Evolutionary conservation across 2,888 invertebrate genomes (phyloP).

Genomic region (Tetramorium bicarinatum): DNA sequence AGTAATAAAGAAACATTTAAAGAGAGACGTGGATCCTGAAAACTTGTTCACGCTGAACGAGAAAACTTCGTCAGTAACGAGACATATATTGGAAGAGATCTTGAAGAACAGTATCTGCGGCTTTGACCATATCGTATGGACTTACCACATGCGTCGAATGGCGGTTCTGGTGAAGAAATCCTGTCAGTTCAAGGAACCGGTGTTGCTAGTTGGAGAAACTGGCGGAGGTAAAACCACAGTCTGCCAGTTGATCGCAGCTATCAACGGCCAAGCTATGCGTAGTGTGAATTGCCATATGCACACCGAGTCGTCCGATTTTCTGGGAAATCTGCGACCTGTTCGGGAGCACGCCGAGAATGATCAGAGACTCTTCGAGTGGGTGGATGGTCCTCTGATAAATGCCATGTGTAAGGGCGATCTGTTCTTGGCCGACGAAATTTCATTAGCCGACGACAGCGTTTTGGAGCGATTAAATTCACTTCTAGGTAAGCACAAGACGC

Average conservation of each 20-base stretch:
- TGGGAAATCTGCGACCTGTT: constrained; percentile 97
- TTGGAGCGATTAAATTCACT: constrained; percentile 98
- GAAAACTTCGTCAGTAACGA: constrained; percentile 93
- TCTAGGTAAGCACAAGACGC: constrained; percentile 87
- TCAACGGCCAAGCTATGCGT: constrained; percentile 90
- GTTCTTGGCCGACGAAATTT: constrained; percentile 99
- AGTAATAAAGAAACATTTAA: constrained; percentile 93
- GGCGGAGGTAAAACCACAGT: constrained; percentile 99
- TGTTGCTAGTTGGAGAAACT: constrained; percentile 98
- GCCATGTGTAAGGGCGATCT: constrained; percentile 96
- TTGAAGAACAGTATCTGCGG: constrained; percentile 87
- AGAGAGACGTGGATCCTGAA: constrained; percentile 90
- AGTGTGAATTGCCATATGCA: constrained; percentile 99
- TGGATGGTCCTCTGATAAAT: constrained; percentile 97
- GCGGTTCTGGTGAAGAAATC: constrained; percentile 94
- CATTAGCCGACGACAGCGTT: constrained; percentile 99
- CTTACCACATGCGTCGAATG: constrained; percentile 94
- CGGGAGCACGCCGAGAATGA: constrained; percentile 88
- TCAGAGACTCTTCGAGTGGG: constrained; percentile 96
- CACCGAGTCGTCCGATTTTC: constrained; percentile 98
- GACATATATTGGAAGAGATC: constrained; percentile 90
- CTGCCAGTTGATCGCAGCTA: constrained; percentile 94
- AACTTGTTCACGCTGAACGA: constrained; percentile 91
- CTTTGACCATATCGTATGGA: constrained; percentile 97
- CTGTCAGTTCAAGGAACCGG: constrained; percentile 96